A percentile compares a stretch with the other conserved stretches of the same genome.
Conservation (phyloP, 2,888 invertebrate species). For the Cerastis rubricosa region DNA sequence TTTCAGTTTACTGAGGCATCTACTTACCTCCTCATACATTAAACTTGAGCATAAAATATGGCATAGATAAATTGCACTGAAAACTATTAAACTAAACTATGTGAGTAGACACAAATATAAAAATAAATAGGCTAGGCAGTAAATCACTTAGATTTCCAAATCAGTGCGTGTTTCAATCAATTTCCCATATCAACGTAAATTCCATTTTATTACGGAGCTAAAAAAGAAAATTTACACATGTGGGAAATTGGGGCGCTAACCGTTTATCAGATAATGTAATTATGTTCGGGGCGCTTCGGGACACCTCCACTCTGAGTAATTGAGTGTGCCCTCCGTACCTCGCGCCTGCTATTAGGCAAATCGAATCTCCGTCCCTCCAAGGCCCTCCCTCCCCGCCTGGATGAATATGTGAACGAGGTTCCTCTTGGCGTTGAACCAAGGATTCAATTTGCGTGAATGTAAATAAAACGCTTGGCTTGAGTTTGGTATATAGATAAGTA, state of each 20-base stretch:
- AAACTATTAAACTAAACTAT: not conserved
- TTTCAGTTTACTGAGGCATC: conserved; percentile 6
- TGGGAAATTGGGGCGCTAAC: conserved; percentile 70
- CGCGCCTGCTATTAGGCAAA: conserved; percentile 89
- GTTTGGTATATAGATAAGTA: conserved; percentile 50
- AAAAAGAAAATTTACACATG: conserved; percentile 73
- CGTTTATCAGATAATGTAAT: conserved; percentile 90
- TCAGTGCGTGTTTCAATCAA: conserved; percentile 56
- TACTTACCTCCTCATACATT: not conserved
- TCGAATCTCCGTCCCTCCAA: conserved; percentile 85
- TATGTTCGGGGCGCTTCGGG: conserved; percentile 86
- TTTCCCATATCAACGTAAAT: conserved; percentile 55
- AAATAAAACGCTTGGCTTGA: conserved; percentile 83
- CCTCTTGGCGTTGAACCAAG: conserved; percentile 86
- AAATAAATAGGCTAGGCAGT: conserved; percentile 5
- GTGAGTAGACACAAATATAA: not conserved
- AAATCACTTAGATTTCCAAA: conserved; percentile 48
- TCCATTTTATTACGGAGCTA: conserved; percentile 64
- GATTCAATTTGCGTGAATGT: conserved; percentile 89
- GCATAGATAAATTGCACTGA: not conserved
- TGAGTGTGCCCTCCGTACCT: conserved; percentile 84
- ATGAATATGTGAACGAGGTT: conserved; percentile 80
- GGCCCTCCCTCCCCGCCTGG: conserved; percentile 64
- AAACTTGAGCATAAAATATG: not conserved
- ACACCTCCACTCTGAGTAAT: conserved; percentile 89